phyloP scores from a whole-genome alignment of 2,888 invertebrate species.

The Phengaris alcon region DNA sequence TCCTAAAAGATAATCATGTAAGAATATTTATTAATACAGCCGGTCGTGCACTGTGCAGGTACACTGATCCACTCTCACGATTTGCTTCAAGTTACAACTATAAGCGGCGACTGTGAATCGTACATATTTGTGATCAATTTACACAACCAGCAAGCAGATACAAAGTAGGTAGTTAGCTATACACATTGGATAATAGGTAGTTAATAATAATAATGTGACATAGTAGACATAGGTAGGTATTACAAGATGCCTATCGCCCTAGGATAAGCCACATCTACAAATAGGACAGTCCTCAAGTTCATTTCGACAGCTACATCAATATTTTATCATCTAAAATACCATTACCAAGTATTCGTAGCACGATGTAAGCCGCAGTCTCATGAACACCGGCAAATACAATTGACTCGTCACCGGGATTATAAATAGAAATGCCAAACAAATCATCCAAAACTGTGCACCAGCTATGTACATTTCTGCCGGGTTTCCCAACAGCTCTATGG shows the following conservation, averaged over 20 bases:
- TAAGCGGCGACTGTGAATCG: too few species aligned
- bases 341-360: conserved; percentile 89
- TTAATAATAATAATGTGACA: too few species aligned
- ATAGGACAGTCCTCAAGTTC: too few species aligned
- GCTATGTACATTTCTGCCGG: conserved; percentile 94
- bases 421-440: conserved; percentile 87
- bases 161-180: too few species aligned
- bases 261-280: too few species aligned
- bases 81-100: background rate
- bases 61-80: background rate
- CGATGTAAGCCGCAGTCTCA: conserved; percentile 89
- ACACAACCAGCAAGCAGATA: too few species aligned
- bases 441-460: conserved; percentile 93
- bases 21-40: background rate
- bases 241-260: too few species aligned
- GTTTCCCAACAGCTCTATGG: conserved; percentile 93
- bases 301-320: too few species aligned
- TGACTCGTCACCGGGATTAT: conserved; percentile 89
- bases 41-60: background rate
- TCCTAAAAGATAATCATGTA: conserved; percentile 55
- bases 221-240: too few species aligned
- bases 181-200: too few species aligned
- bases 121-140: too few species aligned
- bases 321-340: background rate
- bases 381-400: conserved; percentile 91